Percentiles rank a stretch among this genome's conserved stretches.
Evolutionary conservation across 2,888 invertebrate species (phyloP).

Genomic region (Doris montereyensis): DNA sequence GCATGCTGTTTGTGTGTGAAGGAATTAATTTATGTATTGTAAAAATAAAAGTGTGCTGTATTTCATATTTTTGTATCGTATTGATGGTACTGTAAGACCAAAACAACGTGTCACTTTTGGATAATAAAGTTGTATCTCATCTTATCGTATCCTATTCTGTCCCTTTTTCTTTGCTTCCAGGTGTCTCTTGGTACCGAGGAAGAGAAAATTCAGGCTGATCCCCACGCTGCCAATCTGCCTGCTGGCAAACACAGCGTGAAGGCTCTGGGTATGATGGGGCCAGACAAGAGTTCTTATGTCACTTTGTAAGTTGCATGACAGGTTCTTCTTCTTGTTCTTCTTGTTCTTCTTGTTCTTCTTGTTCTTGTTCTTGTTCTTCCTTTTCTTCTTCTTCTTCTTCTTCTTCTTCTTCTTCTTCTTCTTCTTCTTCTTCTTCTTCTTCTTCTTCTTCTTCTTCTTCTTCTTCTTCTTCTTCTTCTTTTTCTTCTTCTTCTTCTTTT

Average conservation of each 20-base stretch:
- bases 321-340: background rate
- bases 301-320: slow-evolving; percentile 60
- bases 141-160: too few species aligned
- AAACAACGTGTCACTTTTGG: too few species aligned
- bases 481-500: background rate
- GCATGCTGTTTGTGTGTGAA: too few species aligned
- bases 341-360: background rate
- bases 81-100: background rate
- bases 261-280: slow-evolving; percentile 72
- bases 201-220: slow-evolving; percentile 72
- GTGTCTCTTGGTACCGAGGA: slow-evolving; percentile 71
- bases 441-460: background rate
- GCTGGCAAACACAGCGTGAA: slow-evolving; percentile 72
- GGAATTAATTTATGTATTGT: too few species aligned
- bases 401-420: background rate
- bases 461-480: background rate
- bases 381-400: background rate
- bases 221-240: slow-evolving; percentile 72
- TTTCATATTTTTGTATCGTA: background rate
- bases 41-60: too few species aligned
- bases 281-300: slow-evolving; percentile 65
- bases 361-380: background rate
- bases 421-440: background rate
- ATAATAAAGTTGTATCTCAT: too few species aligned
- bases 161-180: slow-evolving; percentile 47